Base-by-base conservation (phyloP, 2,113 vertebrate genomes). In the Melanerpes formicivorus region DNA sequence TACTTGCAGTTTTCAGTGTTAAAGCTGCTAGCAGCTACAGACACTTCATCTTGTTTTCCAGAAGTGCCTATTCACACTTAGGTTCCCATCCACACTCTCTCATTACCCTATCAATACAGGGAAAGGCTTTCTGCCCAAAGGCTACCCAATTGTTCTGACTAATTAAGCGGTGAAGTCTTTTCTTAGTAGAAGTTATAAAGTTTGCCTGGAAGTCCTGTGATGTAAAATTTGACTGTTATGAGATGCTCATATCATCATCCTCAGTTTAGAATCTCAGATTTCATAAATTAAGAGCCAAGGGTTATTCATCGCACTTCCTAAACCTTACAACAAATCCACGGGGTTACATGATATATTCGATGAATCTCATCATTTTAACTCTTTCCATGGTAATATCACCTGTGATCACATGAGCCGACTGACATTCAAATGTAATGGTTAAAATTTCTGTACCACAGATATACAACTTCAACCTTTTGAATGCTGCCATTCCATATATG, bases 401-500 rank as follows among this genome's bases (percentile, higher is more conserved):
- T 77, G 12, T 79, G 55, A 87, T 78, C 74, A 77, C 87, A 80
- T 42, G 69, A 89, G 91, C 83, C 82, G 42, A 85, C 94, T 95
- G 96, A 95, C 96, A 96, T 96, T 97, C 95, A 94, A 48, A 93
- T 29, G 70, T 92, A 93, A 92, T 21, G 50, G 93, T 88, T 91
- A 84, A 93, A 90, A 91, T 91, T 56, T 91, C 94, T 87, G 70
- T 84, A 93, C 96, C 82, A 65, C 96, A 97, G 97, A 97, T 97
- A 97, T 96, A 97, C 92, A 97, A 95, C 97, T 97, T 97, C 97
- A 98, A 97, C 98, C 97, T 98, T 97, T 97, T 94, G 96, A 97
- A 95, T 97, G 95, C 95, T 97, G 96, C 96, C 96, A 97, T 95
- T 93, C 97, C 97, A 94, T 97, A 96, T 96, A 97, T 95, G 97